A percentile compares a stretch with the other conserved stretches of the same genome.
phyloP scores from a whole-genome alignment of 1,140 invertebrate species.

The Lamellibrachia luymesi region DNA sequence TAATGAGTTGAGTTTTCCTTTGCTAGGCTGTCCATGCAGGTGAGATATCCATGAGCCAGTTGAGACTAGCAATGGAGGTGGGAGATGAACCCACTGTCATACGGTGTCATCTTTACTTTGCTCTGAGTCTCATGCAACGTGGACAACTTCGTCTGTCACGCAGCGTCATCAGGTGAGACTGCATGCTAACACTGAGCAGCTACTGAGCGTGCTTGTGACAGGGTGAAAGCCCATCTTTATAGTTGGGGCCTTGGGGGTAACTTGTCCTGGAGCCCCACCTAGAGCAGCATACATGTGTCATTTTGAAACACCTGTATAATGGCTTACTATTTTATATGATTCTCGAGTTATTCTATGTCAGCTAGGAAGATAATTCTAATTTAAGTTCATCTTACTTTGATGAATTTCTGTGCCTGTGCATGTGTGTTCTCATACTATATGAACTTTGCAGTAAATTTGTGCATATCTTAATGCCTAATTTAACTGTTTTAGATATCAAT shows the following conservation, averaged over 20 bases:
- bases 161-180: constrained; percentile 63
- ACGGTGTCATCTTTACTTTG: constrained; percentile 79
- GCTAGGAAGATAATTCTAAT: too few relatives aligned
- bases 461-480: neutral
- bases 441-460: neutral
- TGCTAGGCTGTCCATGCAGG: constrained; percentile 79
- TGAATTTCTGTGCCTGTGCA: too few relatives aligned
- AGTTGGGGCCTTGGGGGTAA: too few relatives aligned
- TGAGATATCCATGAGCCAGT: constrained; percentile 79
- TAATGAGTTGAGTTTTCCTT: constrained; percentile 13
- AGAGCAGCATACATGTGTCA: too few relatives aligned
- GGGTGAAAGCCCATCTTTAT: neutral
- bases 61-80: constrained; percentile 73
- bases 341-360: too few relatives aligned
- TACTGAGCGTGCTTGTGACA: neutral
- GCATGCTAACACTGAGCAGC: neutral
- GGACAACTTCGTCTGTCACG: constrained; percentile 67
- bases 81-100: constrained; percentile 77
- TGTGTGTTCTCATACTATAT: neutral
- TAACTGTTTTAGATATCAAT: constrained; percentile 20
- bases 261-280: too few relatives aligned
- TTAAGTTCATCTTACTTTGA: too few relatives aligned
- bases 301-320: too few relatives aligned
- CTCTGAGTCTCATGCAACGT: constrained; percentile 83
- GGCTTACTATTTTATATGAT: too few relatives aligned